Evolutionary conservation across 1,140 invertebrate genomes (phyloP).

Genomic region (Dreissena polymorpha): DNA sequence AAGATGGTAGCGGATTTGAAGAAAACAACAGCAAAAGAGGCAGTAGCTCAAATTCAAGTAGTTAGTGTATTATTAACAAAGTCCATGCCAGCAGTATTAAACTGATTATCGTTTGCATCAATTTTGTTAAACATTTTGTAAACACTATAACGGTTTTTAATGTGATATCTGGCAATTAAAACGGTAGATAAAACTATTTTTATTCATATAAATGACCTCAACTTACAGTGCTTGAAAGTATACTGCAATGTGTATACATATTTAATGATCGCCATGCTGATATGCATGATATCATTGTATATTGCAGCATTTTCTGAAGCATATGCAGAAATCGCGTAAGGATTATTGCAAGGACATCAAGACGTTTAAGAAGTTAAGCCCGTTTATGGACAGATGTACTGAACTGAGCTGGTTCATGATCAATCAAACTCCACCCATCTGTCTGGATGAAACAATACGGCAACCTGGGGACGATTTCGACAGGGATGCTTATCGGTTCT

Average conservation of each 20-base stretch:
- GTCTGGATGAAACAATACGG: slow-evolving; percentile 2
- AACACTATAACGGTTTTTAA: no score
- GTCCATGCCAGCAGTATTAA: no score
- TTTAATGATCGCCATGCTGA: no score
- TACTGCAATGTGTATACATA: no score
- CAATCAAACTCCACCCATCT: slow-evolving; percentile 23
- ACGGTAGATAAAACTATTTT: no score
- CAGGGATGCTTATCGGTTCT: slow-evolving; percentile 30
- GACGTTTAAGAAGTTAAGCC: slow-evolving; percentile 18
- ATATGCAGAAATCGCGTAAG: slow-evolving; percentile 27
- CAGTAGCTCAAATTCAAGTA: slow-evolving; percentile 29
- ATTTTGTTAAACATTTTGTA: no score
- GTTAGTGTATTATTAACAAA: neutral
- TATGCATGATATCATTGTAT: neutral
- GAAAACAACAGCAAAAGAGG: slow-evolving; percentile 5
- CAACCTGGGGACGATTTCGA: slow-evolving; percentile 41
- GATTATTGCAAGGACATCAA: slow-evolving; percentile 11
- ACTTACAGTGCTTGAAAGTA: no score
- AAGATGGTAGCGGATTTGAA: slow-evolving; percentile 10
- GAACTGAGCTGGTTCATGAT: slow-evolving; percentile 49
- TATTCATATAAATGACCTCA: no score
- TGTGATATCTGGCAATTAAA: no score
- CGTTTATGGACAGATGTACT: slow-evolving; percentile 41
- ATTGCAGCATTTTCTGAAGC: slow-evolving; percentile 36
- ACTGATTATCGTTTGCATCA: no score